Conservation (phyloP, 1,140 invertebrate genomes). For the Bombus cullumanus region DNA sequence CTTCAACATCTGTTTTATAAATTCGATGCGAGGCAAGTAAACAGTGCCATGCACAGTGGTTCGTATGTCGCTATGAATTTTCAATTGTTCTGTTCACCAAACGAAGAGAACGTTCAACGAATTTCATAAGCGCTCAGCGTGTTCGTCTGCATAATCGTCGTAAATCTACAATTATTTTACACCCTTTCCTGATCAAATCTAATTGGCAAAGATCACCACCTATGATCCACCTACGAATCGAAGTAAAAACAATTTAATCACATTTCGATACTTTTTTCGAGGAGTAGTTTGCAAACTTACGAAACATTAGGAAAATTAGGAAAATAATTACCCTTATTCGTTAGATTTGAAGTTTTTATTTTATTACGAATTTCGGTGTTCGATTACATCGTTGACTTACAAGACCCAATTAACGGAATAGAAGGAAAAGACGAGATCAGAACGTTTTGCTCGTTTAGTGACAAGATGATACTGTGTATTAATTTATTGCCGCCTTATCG, state of each 20-base stretch:
- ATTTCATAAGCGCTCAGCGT: neutral
- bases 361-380: neutral
- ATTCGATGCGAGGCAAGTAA: slow-evolving; percentile 6
- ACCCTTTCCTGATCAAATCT: neutral
- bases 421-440: neutral
- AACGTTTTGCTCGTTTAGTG: neutral
- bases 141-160: no score
- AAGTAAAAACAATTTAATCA: slow-evolving; percentile 13
- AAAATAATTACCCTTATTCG: neutral
- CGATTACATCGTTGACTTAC: neutral
- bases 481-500: slow-evolving; percentile 62
- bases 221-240: no score
- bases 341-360: neutral
- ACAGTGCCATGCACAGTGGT: slow-evolving; percentile 13
- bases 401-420: neutral
- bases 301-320: neutral
- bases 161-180: no score
- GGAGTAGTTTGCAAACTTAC: neutral
- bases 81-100: neutral
- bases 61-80: slow-evolving; percentile 48
- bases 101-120: neutral
- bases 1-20: neutral
- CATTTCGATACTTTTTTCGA: neutral
- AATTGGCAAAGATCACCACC: neutral
- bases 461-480: slow-evolving; percentile 2